Percentiles rank a stretch among this genome's conserved stretches.
These are phyloP conservation scores for Tachina fera DNA, from an alignment of 2,888 invertebrate genomes.

Conservation along the genomic window DNA sequence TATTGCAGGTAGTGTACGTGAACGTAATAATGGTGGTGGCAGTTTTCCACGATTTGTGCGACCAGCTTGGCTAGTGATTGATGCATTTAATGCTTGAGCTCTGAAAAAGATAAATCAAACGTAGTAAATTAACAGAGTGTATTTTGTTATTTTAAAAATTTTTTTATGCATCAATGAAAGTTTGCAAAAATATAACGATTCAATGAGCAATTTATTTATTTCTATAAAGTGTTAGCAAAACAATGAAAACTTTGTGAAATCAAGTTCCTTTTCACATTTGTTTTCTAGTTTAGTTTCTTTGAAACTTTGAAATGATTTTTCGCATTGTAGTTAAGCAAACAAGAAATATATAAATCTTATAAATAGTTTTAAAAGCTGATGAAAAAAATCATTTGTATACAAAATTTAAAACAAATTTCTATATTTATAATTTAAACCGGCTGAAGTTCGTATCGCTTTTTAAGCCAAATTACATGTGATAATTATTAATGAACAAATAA, in stretches of 20 bases:
- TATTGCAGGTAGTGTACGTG: conserved; percentile 93
- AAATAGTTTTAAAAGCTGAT: background rate
- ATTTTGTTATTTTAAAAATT: background rate
- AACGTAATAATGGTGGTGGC: conserved; percentile 91
- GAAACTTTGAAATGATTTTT: no score
- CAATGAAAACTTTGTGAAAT: no score
- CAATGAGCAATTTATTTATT: no score
- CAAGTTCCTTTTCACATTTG: no score
- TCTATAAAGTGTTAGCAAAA: no score
- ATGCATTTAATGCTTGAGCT: conserved; percentile 85
- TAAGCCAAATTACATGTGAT: no score
- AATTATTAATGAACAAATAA: no score
- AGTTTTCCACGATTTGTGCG: conserved; percentile 83
- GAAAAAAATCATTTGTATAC: background rate
- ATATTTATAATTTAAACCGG: no score
- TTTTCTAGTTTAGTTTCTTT: no score
- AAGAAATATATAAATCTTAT: background rate
- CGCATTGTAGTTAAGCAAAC: background rate
- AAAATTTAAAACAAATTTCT: no score
- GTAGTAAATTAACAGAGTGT: background rate
- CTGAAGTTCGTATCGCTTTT: no score
- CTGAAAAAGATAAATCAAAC: conserved; percentile 69
- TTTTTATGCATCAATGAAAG: background rate
- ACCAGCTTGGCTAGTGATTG: conserved; percentile 83
- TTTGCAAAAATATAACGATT: no score